Evolutionary conservation across 2,113 vertebrate species (phyloP).

Genomic region (Sceloporus tristichus): DNA sequence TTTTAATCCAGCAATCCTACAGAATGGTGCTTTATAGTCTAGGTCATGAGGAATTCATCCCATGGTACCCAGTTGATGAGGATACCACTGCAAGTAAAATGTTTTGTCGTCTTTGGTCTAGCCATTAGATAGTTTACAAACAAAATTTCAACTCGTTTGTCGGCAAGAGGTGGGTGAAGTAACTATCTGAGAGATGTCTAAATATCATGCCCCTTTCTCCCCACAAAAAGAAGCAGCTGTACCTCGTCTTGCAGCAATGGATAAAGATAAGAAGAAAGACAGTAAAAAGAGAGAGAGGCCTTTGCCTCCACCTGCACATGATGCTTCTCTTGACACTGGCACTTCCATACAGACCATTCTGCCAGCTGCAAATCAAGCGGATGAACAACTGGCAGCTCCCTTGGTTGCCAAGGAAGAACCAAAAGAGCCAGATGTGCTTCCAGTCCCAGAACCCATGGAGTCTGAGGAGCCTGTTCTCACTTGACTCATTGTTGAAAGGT

Average conservation of each 20-base stretch:
- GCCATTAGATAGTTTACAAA: too few species aligned
- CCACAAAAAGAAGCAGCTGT: background rate
- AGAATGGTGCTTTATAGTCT: too few species aligned
- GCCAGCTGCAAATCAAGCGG: accelerated
- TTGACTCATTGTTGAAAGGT: conserved; percentile 83
- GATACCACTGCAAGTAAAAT: too few species aligned
- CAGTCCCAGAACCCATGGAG: background rate
- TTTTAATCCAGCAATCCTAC: too few species aligned
- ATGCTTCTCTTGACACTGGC: conserved; percentile 4
- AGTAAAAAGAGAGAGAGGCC: conserved; percentile 69
- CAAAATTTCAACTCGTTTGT: too few species aligned
- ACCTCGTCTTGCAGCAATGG: conserved; percentile 54
- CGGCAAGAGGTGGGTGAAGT: too few species aligned
- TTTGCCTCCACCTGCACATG: conserved; percentile 6
- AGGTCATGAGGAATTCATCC: too few species aligned
- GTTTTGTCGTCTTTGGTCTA: too few species aligned
- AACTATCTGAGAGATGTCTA: background rate
- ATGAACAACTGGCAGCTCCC: background rate
- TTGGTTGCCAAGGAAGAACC: background rate
- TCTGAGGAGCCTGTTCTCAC: conserved; percentile 68
- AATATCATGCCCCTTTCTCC: background rate
- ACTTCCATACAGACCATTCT: background rate
- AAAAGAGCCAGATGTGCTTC: background rate
- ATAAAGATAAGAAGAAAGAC: conserved; percentile 77
- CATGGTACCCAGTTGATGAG: too few species aligned